phyloP scores from a whole-genome alignment of 2,888 invertebrate genomes.

The Ormyrus nitidulus region DNA sequence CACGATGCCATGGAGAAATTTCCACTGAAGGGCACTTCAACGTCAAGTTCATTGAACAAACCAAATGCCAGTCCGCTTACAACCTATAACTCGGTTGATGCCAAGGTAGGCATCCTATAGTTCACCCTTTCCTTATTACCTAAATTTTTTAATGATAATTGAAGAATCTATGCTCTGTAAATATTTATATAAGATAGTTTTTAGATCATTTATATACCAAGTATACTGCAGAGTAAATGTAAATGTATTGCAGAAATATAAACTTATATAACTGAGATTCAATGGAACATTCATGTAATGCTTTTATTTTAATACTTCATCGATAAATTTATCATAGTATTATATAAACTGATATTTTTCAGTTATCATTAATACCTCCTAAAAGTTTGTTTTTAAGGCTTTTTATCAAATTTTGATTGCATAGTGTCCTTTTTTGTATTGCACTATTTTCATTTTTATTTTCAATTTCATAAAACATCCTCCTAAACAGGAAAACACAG shows the following conservation, averaged over 20 bases:
- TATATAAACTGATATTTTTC: constrained; percentile 31
- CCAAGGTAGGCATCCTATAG: constrained; percentile 69
- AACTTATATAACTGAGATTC: not conserved
- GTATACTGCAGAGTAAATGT: no score
- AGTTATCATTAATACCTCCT: constrained; percentile 34
- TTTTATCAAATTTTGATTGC: constrained; percentile 20
- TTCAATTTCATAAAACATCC: constrained; percentile 34
- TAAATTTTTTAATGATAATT: constrained; percentile 30
- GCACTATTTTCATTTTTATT: constrained; percentile 29
- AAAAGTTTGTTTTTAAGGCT: constrained; percentile 9
- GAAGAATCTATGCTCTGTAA: constrained; percentile 6
- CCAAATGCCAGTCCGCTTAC: constrained; percentile 69
- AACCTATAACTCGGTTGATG: constrained; percentile 73
- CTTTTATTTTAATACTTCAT: no score
- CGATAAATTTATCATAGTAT: constrained; percentile 7
- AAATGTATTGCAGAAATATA: no score
- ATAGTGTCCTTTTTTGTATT: constrained; percentile 37
- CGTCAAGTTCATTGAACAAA: constrained; percentile 67
- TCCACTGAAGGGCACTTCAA: constrained; percentile 79
- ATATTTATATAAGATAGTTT: not conserved
- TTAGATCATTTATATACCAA: not conserved
- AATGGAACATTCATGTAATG: not conserved
- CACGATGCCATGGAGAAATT: constrained; percentile 82
- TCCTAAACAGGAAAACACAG: constrained; percentile 18
- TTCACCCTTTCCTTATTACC: constrained; percentile 38